Evolutionary conservation across 2,113 vertebrate genomes (phyloP).

Genomic region (Rhea pennata): DNA sequence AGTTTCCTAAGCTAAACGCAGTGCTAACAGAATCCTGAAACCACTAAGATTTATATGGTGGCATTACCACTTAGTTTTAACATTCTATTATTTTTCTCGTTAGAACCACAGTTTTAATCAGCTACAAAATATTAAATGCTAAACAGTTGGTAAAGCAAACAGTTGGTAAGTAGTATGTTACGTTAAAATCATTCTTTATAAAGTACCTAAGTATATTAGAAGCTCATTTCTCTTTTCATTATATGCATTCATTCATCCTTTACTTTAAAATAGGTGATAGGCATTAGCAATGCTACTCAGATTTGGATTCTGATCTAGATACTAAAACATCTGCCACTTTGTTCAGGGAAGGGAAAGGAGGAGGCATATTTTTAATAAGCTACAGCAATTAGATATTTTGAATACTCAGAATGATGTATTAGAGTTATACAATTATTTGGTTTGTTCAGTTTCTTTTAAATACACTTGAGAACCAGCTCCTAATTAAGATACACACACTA

Average conservation of each 20-base stretch:
- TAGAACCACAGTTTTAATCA: conserved; percentile 38
- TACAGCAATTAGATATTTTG: conserved; percentile 39
- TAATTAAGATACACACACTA: conserved; percentile 64
- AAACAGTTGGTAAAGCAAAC: conserved; percentile 10
- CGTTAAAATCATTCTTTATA: conserved; percentile 18
- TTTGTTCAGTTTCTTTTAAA: conserved; percentile 57
- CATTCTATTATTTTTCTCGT: conserved; percentile 45
- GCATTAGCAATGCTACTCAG: not conserved
- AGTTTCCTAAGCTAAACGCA: not conserved
- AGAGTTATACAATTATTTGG: conserved; percentile 49
- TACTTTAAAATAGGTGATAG: conserved; percentile 18
- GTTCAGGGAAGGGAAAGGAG: conserved; percentile 1
- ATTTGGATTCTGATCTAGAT: not conserved
- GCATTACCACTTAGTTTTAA: conserved; percentile 23
- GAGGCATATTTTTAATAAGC: conserved; percentile 48
- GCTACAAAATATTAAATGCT: conserved; percentile 31
- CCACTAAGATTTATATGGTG: not conserved
- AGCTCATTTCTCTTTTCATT: conserved; percentile 20
- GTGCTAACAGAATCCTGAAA: not conserved
- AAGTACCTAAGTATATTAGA: not conserved
- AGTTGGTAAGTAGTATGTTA: not conserved
- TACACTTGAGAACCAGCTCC: conserved; percentile 58
- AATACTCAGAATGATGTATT: conserved; percentile 30
- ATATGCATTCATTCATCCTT: not conserved
- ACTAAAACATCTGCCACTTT: not conserved